phyloP scores from a whole-genome alignment of 2,113 vertebrate genomes.

The Pseudonaja textilis region DNA sequence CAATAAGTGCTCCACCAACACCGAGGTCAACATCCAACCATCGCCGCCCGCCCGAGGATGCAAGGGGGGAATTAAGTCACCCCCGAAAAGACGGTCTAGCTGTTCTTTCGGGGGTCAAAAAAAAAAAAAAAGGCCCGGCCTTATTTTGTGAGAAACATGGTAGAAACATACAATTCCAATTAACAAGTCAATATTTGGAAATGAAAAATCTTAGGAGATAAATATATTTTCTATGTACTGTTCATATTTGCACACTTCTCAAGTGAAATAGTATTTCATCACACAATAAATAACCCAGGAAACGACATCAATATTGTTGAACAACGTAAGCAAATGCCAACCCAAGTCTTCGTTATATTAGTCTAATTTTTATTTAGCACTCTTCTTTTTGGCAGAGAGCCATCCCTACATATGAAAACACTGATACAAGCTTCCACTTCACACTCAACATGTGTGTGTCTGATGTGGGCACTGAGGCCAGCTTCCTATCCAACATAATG shows the following conservation, averaged over 20 bases:
- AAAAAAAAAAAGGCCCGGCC: too few species aligned
- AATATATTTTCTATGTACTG: conserved; percentile 58
- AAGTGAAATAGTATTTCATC: conserved; percentile 58
- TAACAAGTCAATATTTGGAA: background rate
- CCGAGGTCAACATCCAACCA: too few species aligned
- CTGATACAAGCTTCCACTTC: conserved; percentile 45
- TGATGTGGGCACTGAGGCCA: conserved; percentile 61
- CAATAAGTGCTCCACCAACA: too few species aligned
- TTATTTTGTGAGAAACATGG: too few species aligned
- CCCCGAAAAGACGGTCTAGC: too few species aligned
- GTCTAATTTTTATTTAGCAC: conserved; percentile 60
- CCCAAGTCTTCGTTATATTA: conserved; percentile 37
- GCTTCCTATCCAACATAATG: conserved; percentile 56
- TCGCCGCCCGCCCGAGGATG: too few species aligned
- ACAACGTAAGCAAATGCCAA: conserved; percentile 55
- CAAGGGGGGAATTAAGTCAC: too few species aligned
- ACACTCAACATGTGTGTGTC: conserved; percentile 46
- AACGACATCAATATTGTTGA: conserved; percentile 56
- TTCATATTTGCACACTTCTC: conserved; percentile 49
- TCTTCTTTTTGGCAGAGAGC: conserved; percentile 54
- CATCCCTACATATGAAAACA: conserved; percentile 27
- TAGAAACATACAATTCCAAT: background rate
- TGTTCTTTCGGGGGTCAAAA: too few species aligned
- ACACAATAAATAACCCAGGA: conserved; percentile 62
- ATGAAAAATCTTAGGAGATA: background rate